Percentiles rank a stretch among this genome's conserved stretches.
phyloP scores from a whole-genome alignment of 2,113 vertebrate species.

The Greenwoodochromis staneri region DNA sequence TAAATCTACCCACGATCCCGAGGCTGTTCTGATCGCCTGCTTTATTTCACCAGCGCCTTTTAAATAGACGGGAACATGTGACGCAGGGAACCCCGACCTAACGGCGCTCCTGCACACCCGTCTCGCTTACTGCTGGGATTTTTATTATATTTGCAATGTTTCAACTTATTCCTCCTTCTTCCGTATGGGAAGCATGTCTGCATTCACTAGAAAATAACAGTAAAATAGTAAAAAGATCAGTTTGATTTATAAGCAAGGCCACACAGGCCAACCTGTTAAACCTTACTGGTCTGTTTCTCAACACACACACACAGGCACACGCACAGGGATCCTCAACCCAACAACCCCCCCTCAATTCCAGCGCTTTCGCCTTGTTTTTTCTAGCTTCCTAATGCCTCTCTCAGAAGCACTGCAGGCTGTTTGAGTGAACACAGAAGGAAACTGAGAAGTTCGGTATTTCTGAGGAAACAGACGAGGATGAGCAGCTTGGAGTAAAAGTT shows the following conservation, averaged over 20 bases:
- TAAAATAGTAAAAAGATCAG: neutral
- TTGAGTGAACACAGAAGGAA: neutral
- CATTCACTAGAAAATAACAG: neutral
- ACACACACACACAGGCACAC: neutral
- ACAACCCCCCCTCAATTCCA: neutral
- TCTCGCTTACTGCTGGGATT: neutral
- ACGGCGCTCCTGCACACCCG: neutral
- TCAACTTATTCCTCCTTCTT: neutral
- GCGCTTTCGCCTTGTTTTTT: fast-evolving
- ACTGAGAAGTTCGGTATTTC: fast-evolving
- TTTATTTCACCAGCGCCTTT: neutral
- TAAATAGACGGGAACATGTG: neutral
- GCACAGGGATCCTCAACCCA: neutral
- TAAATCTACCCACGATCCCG: neutral
- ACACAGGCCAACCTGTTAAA: neutral
- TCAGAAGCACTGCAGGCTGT: neutral
- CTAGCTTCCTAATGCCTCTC: neutral
- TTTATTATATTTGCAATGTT: neutral
- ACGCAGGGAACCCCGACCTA: fast-evolving
- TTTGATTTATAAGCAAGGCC: neutral
- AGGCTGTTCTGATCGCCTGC: neutral
- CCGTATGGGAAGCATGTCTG: neutral
- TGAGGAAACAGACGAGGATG: neutral
- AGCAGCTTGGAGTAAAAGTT: neutral
- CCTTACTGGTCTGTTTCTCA: neutral